These are phyloP conservation scores for Pemphigus obesinymphae DNA, from an alignment of 1,140 invertebrate genomes.

Conservation along the genomic window DNA sequence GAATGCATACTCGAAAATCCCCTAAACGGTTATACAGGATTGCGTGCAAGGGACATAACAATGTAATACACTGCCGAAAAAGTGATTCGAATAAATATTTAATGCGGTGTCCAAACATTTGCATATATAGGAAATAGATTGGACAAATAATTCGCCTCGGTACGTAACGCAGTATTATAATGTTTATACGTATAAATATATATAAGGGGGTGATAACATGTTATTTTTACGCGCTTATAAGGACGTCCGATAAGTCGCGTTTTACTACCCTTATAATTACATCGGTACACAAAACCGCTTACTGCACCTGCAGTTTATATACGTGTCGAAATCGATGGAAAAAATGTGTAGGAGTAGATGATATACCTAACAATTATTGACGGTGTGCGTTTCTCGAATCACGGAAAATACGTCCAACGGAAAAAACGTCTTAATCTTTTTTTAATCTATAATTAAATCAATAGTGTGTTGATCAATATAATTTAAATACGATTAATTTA, in stretches of 20 bases:
- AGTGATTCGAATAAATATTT: slow-evolving; percentile 10
- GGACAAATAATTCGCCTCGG: slow-evolving; percentile 10
- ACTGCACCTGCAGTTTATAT: not conserved
- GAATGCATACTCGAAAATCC: slow-evolving; percentile 4
- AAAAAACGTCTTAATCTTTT: no score
- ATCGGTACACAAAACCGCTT: not conserved
- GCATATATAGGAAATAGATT: slow-evolving; percentile 6
- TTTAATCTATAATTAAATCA: no score
- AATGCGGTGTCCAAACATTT: slow-evolving; percentile 34
- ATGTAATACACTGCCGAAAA: not conserved
- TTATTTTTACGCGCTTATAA: not conserved
- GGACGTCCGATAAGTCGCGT: not conserved
- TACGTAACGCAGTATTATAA: no score
- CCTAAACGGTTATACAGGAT: not conserved
- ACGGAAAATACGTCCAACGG: no score
- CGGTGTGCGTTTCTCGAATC: no score
- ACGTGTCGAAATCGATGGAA: no score
- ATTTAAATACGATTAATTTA: no score
- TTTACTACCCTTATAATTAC: slow-evolving; percentile 15
- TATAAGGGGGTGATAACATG: not conserved
- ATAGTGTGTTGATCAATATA: no score
- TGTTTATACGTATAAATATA: no score
- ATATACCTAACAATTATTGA: no score
- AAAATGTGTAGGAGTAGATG: no score
- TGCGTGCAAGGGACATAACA: no score